These are phyloP conservation scores for Capitulum mitella DNA, from an alignment of 2,888 invertebrate species.

Conservation along the genomic window DNA sequence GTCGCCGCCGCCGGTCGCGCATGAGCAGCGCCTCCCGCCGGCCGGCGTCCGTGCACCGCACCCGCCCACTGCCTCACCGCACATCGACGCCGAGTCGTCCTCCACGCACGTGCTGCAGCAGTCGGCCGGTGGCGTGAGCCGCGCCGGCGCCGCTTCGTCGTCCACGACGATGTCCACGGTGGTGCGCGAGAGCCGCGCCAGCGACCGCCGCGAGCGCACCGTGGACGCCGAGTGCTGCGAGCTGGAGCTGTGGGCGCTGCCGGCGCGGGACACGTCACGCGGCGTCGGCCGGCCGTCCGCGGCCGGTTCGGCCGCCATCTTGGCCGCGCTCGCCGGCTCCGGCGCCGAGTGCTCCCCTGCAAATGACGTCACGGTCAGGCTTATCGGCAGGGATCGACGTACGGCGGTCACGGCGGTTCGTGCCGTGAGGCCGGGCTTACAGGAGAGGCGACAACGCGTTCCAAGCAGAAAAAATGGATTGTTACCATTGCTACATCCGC, in stretches of 20 bases:
- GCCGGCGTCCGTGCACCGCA: too few species aligned
- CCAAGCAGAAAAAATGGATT: too few species aligned
- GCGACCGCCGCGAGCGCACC: conserved; percentile 36
- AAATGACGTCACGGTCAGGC: background rate
- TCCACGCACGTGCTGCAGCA: conserved; percentile 37
- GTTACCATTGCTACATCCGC: too few species aligned
- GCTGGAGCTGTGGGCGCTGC: conserved; percentile 38
- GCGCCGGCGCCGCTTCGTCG: conserved; percentile 34
- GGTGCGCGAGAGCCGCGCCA: conserved; percentile 33
- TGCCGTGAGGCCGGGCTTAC: too few species aligned
- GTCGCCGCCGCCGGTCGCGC: too few species aligned
- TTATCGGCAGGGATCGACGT: too few species aligned
- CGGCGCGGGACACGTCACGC: conserved; percentile 35
- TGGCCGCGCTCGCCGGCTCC: conserved; percentile 27
- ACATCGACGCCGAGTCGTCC: conserved; percentile 32
- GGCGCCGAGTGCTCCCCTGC: background rate
- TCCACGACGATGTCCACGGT: conserved; percentile 33
- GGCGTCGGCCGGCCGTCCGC: conserved; percentile 31
- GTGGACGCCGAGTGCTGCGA: conserved; percentile 39
- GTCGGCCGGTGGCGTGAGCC: conserved; percentile 33
- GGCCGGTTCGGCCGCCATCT: conserved; percentile 25
- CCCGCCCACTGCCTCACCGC: conserved; percentile 30
- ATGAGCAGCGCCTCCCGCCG: too few species aligned
- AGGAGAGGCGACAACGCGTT: too few species aligned
- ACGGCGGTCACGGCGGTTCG: too few species aligned